phyloP scores from a whole-genome alignment of 2,888 invertebrate species.

The Lagria hirta region DNA sequence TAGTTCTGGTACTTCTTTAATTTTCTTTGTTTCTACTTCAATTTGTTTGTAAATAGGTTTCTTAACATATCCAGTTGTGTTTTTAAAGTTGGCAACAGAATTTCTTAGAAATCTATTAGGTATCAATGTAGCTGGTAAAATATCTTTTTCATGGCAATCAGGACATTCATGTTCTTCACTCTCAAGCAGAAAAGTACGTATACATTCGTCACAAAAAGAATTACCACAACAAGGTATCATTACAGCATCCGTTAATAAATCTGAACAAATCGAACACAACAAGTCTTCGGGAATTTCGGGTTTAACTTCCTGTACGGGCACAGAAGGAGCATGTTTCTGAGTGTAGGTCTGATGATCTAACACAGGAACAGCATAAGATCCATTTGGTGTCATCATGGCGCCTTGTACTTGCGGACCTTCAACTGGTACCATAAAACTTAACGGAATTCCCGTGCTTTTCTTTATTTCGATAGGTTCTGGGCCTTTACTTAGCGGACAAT shows the following conservation, averaged over 20 bases:
- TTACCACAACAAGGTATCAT: slow-evolving; percentile 98
- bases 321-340: slow-evolving; percentile 57
- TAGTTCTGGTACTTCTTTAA: neutral
- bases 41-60: slow-evolving; percentile 43
- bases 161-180: slow-evolving; percentile 96
- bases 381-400: slow-evolving; percentile 86
- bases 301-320: slow-evolving; percentile 60
- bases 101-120: slow-evolving; percentile 88
- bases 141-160: slow-evolving; percentile 88
- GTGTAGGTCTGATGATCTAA: slow-evolving; percentile 86
- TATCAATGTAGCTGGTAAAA: slow-evolving; percentile 89
- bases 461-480: slow-evolving; percentile 77
- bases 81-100: slow-evolving; percentile 86
- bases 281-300: slow-evolving; percentile 88
- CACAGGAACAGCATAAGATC: slow-evolving; percentile 84
- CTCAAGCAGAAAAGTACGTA: slow-evolving; percentile 83
- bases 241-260: slow-evolving; percentile 91
- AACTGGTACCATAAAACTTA: slow-evolving; percentile 94
- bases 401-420: slow-evolving; percentile 86
- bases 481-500: slow-evolving; percentile 77
- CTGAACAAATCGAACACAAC: slow-evolving; percentile 88
- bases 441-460: slow-evolving; percentile 95
- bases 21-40: slow-evolving; percentile 1
- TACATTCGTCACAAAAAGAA: slow-evolving; percentile 99
- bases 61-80: slow-evolving; percentile 85